Conservation (phyloP, 2,797 vertebrate genomes). For the Anolis apletophallus region DNA sequence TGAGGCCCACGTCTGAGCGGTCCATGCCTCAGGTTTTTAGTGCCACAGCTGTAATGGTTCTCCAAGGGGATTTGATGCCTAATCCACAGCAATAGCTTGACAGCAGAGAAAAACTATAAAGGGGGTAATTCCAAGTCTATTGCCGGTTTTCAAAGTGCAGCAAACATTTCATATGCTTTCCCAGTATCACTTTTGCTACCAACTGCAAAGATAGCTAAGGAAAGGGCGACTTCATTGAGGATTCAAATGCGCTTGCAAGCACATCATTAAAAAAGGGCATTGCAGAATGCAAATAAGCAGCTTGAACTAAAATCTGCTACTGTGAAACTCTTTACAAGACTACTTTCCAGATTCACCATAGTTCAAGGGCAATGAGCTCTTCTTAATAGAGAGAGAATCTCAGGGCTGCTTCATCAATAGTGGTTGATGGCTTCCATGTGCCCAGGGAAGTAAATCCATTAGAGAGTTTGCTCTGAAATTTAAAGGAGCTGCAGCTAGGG, state of each 20-base stretch:
- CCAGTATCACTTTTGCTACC: constrained; percentile 31
- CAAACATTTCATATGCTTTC: constrained; percentile 50
- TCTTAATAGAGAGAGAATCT: background rate
- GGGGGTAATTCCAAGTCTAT: background rate
- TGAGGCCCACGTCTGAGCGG: constrained; percentile 35
- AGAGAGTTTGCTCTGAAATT: too few relatives aligned
- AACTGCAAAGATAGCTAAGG: constrained; percentile 7
- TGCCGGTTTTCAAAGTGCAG: constrained; percentile 6
- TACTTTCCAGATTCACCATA: background rate
- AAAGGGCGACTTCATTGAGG: constrained; percentile 56
- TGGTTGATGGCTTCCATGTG: too few relatives aligned
- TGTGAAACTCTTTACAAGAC: background rate
- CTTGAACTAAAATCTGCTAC: background rate
- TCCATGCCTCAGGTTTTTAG: constrained; percentile 49
- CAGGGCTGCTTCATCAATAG: background rate
- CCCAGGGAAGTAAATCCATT: too few relatives aligned
- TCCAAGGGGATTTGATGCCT: constrained; percentile 51
- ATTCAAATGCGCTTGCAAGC: constrained; percentile 60
- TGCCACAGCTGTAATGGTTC: constrained; percentile 48
- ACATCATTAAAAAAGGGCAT: constrained; percentile 31
- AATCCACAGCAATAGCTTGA: constrained; percentile 26
- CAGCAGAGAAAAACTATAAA: constrained; percentile 8
- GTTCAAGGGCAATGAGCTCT: background rate
- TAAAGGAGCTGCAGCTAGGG: too few relatives aligned
- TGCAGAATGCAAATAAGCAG: constrained; percentile 15